Base-by-base conservation (phyloP, 2,113 vertebrate species). In the Rostratula benghalensis region DNA sequence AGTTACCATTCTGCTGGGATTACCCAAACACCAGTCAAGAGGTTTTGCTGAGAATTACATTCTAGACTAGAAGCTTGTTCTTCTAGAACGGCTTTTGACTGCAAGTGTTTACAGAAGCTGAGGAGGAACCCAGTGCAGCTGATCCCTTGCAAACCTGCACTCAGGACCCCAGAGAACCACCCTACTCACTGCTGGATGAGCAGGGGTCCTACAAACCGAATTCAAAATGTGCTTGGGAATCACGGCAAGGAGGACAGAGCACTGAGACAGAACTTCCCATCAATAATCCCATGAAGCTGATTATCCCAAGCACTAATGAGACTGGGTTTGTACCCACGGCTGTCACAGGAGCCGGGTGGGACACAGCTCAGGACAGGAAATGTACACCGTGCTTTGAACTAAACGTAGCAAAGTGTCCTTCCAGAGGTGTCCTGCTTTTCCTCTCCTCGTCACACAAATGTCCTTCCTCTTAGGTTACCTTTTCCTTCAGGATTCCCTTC, bases 1-100 rank as follows among this genome's bases (percentile, higher is more conserved):
- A 15, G 2, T 3, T 1, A 1, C 4, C 2, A 1, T 7, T 3
- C 63, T 48, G 28, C 41, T 12, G 21, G 54, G 51, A 8, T 9
- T 10, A 43, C 10, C 53, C 89, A n/a, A n/a, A 4, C 0, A 7
- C 1, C 3, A 24, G 15, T 4, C 24, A 10, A 30, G 45, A 57
- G 33, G 51, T 25, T 13, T 11, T 10, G 7, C 37, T 51, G 31
- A 28, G 53, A 28, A 0, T 6, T 12, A 20, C 13, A 30, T 3
- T 27, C 45, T 14, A 35, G 54, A 16, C 51, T 22, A 30, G 18
- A 5, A 21, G 43, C 13, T 7, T 15, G 10, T 5, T 53, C 21
- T 35, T 28, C 74, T 16, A 7, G 12, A n/a, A 22, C 74, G 60
- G 11, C n/a, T 31, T n/a, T 8, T 10, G 13, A n/a, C 31, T 7